Conservation (phyloP, 2,797 vertebrate genomes). For the Basileuterus tristriatus region DNA sequence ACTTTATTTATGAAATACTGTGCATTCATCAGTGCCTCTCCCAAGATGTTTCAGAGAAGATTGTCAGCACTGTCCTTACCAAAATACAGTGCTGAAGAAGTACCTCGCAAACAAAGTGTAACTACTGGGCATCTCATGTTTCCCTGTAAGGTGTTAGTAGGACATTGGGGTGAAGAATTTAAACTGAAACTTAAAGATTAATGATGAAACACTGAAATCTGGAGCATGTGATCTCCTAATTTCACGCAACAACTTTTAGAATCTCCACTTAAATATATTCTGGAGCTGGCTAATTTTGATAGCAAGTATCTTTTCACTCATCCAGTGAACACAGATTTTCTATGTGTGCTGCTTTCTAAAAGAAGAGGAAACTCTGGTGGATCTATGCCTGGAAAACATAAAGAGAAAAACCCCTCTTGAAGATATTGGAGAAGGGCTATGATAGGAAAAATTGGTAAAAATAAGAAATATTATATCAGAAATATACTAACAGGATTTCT, state of each 20-base stretch:
- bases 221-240: neutral
- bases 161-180: neutral
- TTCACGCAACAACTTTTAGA: neutral
- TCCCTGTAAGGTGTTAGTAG: neutral
- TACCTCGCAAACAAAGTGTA: neutral
- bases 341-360: neutral
- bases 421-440: neutral
- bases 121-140: neutral
- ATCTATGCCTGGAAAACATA: neutral
- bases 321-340: neutral
- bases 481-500: neutral
- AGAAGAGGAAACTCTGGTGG: neutral
- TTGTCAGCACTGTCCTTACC: neutral
- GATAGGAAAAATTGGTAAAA: neutral
- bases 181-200: neutral
- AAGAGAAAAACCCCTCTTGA: neutral
- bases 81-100: neutral
- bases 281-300: neutral
- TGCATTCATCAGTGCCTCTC: neutral
- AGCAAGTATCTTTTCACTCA: neutral
- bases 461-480: neutral
- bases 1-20: neutral
- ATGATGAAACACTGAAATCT: neutral
- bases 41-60: neutral
- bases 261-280: neutral